Evolutionary conservation across 64 coral and sea anemone genomes (phyloP), one percentile per base, ranked within the genome.

Genomic region (Cladopsammia gracilis): DNA sequence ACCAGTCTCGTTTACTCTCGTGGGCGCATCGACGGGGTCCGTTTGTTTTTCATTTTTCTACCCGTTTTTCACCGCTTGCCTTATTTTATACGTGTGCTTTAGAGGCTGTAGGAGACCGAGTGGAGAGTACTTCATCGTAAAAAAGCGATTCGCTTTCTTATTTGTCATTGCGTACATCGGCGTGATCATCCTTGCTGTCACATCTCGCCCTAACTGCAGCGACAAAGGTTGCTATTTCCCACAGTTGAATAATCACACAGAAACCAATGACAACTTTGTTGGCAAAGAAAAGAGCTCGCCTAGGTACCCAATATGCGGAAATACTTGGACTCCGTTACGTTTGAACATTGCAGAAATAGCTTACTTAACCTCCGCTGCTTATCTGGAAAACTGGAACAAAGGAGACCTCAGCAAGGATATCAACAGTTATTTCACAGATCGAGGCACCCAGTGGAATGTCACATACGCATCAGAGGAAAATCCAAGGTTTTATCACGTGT

Each of bases 41-140:
- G 71, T 95, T 18, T 71, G 72, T 16, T 95, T 95, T 18, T 89
- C 88, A 6, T 91, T 95, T 77, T 83, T 95, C 42, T 95, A 84
- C 11, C 88, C 94, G 2, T 95, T 91, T 47, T 67, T 45, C 6
- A 90, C 87, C 20, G 46, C 66, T 12, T 89, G 78, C 10, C 93
- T 94, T 46, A 89, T 84, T 13, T 13, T 90, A 5, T 95, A 91
- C 71, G 46, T 90, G 43, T 59, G 47, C 25, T 67, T 71, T 14
- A 61, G 89, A 43, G 88, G 94, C 44, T 79, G 66, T 4, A 95
- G 86, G 10, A 91, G 82, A 86, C 56, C 71, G 8, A 70, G 85
- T 47, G 82, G 73, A 25, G 69, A 84, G n/a, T 77, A 82, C 19
- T 86, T 92, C 61, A 67, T 95, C 24, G 58, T 95, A 12, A 95